Conservation (phyloP, 2,888 invertebrate genomes). For the Ophraella communa region DNA sequence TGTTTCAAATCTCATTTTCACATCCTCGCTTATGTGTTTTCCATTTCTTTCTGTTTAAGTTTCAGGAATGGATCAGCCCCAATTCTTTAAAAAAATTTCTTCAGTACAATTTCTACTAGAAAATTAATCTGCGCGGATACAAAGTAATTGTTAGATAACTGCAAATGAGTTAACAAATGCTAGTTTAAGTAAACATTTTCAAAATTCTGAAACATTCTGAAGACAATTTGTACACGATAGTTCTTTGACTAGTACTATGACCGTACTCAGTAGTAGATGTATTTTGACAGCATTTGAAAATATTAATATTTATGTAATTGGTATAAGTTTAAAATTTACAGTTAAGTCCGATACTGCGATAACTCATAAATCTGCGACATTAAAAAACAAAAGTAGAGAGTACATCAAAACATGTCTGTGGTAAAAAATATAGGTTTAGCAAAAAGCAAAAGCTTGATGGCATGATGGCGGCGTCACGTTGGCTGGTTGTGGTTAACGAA, state of each 20-base stretch:
- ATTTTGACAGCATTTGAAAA: too few species aligned
- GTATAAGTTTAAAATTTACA: background rate
- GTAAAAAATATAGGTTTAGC: conserved; percentile 56
- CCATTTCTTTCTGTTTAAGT: conserved; percentile 44
- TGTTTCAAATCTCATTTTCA: conserved; percentile 55
- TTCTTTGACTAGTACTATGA: too few species aligned
- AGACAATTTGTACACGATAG: too few species aligned
- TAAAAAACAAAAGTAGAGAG: conserved; percentile 56
- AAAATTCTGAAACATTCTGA: too few species aligned
- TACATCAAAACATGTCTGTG: conserved; percentile 59
- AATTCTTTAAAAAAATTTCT: background rate
- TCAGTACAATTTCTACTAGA: background rate
- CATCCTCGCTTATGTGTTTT: conserved; percentile 46
- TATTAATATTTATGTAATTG: too few species aligned
- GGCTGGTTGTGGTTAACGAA: conserved; percentile 60
- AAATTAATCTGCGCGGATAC: too few species aligned
- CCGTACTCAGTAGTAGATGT: too few species aligned
- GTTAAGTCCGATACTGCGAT: conserved; percentile 19
- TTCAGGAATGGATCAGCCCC: conserved; percentile 1
- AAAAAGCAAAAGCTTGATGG: conserved; percentile 54
- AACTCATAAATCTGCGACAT: conserved; percentile 55
- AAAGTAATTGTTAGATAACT: too few species aligned
- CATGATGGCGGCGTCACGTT: conserved; percentile 58
- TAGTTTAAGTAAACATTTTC: too few species aligned
- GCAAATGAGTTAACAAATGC: too few species aligned